These are phyloP conservation scores for Hepsetus odoe DNA, from an alignment of 2,113 vertebrate species.

Conservation along the genomic window DNA sequence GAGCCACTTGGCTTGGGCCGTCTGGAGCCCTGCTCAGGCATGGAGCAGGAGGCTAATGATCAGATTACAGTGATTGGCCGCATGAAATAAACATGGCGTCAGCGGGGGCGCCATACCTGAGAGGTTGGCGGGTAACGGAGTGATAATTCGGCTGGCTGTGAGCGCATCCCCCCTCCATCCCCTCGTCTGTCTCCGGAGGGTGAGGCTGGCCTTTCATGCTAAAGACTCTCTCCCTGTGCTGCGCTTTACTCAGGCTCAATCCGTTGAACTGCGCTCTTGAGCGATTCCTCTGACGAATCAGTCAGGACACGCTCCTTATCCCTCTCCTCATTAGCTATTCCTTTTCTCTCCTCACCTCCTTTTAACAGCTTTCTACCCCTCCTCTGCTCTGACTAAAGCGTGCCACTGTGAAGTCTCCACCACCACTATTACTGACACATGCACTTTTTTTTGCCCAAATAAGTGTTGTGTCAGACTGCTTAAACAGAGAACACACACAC, in stretches of 20 bases:
- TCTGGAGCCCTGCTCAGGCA: slow-evolving; percentile 50
- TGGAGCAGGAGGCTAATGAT: slow-evolving; percentile 57
- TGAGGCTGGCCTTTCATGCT: slow-evolving; percentile 57
- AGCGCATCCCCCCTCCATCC: slow-evolving; percentile 43
- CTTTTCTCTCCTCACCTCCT: slow-evolving; percentile 52
- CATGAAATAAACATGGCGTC: slow-evolving; percentile 57
- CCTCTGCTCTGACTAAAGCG: slow-evolving; percentile 58
- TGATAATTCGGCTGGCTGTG: slow-evolving; percentile 45
- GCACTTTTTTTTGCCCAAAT: slow-evolving; percentile 71
- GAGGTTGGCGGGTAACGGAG: slow-evolving; percentile 47
- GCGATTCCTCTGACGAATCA: slow-evolving; percentile 64
- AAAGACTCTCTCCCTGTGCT: slow-evolving; percentile 62
- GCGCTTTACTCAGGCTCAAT: slow-evolving; percentile 64
- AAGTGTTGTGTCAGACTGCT: slow-evolving; percentile 68
- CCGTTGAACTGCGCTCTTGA: slow-evolving; percentile 67
- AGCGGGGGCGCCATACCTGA: slow-evolving; percentile 28
- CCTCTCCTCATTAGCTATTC: slow-evolving; percentile 73
- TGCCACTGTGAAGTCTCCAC: slow-evolving; percentile 8
- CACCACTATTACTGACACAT: slow-evolving; percentile 58
- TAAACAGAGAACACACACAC: slow-evolving; percentile 71
- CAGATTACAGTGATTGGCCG: slow-evolving; percentile 56
- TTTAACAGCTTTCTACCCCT: slow-evolving; percentile 70
- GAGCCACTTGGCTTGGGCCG: slow-evolving; percentile 44
- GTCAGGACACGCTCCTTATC: slow-evolving; percentile 62
- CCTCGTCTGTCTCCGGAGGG: slow-evolving; percentile 54